Evolutionary conservation across 2,797 vertebrate genomes (phyloP), one percentile per base, ranked within the genome.

Genomic region (Spheniscus humboldti): DNA sequence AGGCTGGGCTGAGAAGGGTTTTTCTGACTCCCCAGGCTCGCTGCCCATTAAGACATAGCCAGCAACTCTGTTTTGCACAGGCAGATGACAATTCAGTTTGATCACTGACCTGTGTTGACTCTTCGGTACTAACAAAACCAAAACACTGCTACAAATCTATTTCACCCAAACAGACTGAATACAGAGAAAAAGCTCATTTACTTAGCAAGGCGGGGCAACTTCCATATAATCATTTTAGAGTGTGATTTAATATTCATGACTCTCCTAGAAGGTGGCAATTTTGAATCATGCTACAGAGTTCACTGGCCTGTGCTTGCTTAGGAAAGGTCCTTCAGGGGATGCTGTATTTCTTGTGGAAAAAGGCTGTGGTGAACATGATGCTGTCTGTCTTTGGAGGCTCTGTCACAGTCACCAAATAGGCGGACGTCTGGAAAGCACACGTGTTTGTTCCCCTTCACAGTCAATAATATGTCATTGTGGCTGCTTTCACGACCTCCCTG

Each of bases 81-180:
- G 30, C 77, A 85, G 63, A 75, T 67, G 67, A 87, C 86, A 94
- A 88, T 76, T 96, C 74, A 88, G 66, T 67, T 81, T 93, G 85
- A 76, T 87, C 76, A 35, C 76, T 95, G 88, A 95, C 90, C 94
- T 95, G 28, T 55, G 66, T 43, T 86, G 82, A 84, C 88, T 96
- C 69, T 89, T 59, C 3, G 1, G 3, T 28, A 45, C 19, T 11
- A n/a, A 92, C 71, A 90, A 86, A 95, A 88, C 52, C 72, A 95
- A 89, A 91, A 43, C 89, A 50, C 63, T 71, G n/a, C 71, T 48
- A 74, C 87, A 75, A 66, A 83, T 62, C 56, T 53, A 37, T 79
- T 88, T 90, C 86, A 81, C 59, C 53, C 53, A n/a, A n/a, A 62
- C 33, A 78, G 53, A 35, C 35, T 66, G 69, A 63, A 72, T 13